Evolutionary conservation across 2,888 invertebrate genomes (phyloP).

Genomic region (Meghimatium bilineatum): DNA sequence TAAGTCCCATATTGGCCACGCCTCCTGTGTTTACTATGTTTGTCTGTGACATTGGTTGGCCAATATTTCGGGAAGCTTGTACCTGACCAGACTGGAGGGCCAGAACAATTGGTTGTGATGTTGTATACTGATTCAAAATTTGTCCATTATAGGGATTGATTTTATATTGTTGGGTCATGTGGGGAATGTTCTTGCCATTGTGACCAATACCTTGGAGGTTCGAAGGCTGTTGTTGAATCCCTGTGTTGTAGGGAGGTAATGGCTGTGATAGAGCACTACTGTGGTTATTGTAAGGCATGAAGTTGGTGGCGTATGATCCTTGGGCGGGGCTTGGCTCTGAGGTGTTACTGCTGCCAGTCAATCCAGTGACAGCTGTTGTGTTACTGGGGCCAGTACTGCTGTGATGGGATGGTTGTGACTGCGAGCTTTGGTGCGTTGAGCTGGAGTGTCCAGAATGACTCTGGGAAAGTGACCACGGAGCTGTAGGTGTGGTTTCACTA

Average conservation of each 20-base stretch:
- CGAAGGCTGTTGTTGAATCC: background rate
- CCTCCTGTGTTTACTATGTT: conserved; percentile 35
- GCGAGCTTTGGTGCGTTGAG: conserved; percentile 69
- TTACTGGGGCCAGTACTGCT: conserved; percentile 80
- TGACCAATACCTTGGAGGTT: conserved; percentile 10
- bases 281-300: conserved; percentile 48
- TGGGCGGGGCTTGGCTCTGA: conserved; percentile 58
- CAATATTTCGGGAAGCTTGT: conserved; percentile 17
- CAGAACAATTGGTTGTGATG: conserved; percentile 41
- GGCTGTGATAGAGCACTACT: conserved; percentile 16
- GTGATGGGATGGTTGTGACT: conserved; percentile 71
- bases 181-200: conserved; percentile 8
- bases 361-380: conserved; percentile 79
- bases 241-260: conserved; percentile 23
- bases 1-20: conserved; percentile 36
- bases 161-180: conserved; percentile 44
- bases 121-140: conserved; percentile 32
- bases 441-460: conserved; percentile 71
- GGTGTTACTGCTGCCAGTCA: conserved; percentile 72
- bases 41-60: conserved; percentile 42
- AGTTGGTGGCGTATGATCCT: conserved; percentile 54
- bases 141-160: conserved; percentile 34
- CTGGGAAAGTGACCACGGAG: conserved; percentile 66
- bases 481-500: conserved; percentile 68
- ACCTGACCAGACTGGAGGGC: conserved; percentile 45